Evolutionary conservation across 2,888 invertebrate species (phyloP), one percentile per base, ranked within the genome.

Genomic region (Chalcis sispes): DNA sequence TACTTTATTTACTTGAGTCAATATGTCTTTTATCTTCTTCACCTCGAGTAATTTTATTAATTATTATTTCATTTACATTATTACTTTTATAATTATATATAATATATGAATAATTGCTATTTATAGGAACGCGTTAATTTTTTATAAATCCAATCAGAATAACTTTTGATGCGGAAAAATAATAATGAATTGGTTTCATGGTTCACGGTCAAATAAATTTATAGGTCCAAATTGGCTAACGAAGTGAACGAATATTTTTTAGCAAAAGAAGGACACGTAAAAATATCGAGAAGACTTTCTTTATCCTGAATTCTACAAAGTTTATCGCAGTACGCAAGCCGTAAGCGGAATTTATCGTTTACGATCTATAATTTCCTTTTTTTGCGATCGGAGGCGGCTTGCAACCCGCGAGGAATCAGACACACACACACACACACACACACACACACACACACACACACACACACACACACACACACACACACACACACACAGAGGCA

Each of bases 331-430:
- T 71, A 75, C 20, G 59, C 18, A 42, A 70, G 29, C 25, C 58
- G 56, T 20, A 27, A 20, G 36, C 56, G 62, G 67, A 73, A 80
- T 80, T 80, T 79, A 84, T 81, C 84, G 82, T 83, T 86, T 84
- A 81, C 83, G 83, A 85, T 83, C 82, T 83, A 83, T 85, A 85
- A 85, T 83, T 84, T 80, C 10, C 15, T 46, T 85, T 86, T 84
- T 85, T 86, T 83, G 66, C 66, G n/a, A n/a, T n/a, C 42, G 20
- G 42, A 36, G 32, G n/a, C 81, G 77, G 72, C 81, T 77, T 78
- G 81, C 46, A 81, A 80, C 82, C 58, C 74, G 67, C 65, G 74
- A 66, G 75, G 71, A n/a, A n/a, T n/a, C n/a, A n/a, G n/a, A n/a
- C 75, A 75, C 75, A 70, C 70, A 75, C 62, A 79, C 72, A 75